Percentiles rank a stretch among this genome's conserved stretches.
phyloP scores from a whole-genome alignment of 2,113 vertebrate species.

The Heptranchias perlo region DNA sequence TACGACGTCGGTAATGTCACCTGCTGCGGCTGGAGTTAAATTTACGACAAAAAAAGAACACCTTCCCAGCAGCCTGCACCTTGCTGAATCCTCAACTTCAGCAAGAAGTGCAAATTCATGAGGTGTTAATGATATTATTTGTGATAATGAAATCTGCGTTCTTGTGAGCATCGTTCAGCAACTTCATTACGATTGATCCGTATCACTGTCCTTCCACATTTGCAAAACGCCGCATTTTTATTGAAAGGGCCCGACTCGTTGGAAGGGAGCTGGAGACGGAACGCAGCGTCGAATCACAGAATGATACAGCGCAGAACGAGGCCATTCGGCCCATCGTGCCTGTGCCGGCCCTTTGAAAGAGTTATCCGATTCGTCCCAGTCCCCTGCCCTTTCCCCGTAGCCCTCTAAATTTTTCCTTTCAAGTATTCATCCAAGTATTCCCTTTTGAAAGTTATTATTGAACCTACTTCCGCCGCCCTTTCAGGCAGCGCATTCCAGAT shows the following conservation, averaged over 20 bases:
- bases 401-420: no score
- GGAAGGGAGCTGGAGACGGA: neutral
- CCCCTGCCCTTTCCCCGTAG: no score
- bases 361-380: no score
- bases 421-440: no score
- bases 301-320: no score
- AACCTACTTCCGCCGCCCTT: no score
- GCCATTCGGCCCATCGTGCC: no score
- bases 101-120: neutral
- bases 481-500: no score
- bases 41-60: neutral
- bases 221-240: neutral
- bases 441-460: no score
- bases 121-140: neutral
- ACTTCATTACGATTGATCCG: constrained; percentile 4
- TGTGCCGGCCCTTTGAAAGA: no score
- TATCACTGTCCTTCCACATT: neutral
- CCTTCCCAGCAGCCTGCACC: neutral
- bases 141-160: neutral
- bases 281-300: neutral
- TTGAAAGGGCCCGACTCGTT: neutral
- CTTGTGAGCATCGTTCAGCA: neutral
- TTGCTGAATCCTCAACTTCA: neutral
- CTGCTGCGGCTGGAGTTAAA: neutral
- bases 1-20: neutral